Evolutionary conservation across 2,113 vertebrate genomes (phyloP).

Genomic region (Numida meleagris): DNA sequence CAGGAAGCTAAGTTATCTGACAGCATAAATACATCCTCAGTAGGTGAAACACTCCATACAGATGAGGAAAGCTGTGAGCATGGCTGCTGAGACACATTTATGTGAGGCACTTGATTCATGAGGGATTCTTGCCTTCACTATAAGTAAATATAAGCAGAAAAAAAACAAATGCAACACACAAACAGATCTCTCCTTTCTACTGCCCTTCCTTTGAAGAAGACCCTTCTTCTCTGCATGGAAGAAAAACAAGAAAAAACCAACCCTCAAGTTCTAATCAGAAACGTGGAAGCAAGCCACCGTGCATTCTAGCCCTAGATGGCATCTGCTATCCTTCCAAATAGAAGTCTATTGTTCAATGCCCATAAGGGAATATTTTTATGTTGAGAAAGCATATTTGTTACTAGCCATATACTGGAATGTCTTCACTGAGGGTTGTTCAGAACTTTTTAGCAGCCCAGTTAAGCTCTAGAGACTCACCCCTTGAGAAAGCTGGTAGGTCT

Average conservation of each 20-base stretch:
- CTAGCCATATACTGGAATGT: rapidly evolving
- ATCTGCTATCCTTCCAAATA: neutral
- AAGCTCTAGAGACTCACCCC: conserved; percentile 79
- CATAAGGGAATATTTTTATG: neutral
- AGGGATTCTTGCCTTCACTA: neutral
- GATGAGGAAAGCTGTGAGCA: neutral
- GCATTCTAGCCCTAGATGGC: neutral
- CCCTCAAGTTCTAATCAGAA: neutral
- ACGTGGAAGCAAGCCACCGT: neutral
- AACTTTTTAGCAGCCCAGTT: neutral
- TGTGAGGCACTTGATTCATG: neutral
- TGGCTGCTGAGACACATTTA: neutral
- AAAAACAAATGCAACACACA: neutral
- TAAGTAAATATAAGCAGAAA: neutral
- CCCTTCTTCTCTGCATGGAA: neutral
- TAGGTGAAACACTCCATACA: neutral
- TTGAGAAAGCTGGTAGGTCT: conserved; percentile 91
- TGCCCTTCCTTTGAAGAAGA: neutral
- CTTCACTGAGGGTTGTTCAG: neutral
- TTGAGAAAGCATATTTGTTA: neutral
- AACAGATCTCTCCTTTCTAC: neutral
- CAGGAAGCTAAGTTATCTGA: neutral
- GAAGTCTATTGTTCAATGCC: neutral
- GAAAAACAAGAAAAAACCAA: neutral
- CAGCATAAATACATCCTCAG: neutral